Base-by-base conservation (phyloP, 2,797 vertebrate genomes). In the Malurus leucopterus region DNA sequence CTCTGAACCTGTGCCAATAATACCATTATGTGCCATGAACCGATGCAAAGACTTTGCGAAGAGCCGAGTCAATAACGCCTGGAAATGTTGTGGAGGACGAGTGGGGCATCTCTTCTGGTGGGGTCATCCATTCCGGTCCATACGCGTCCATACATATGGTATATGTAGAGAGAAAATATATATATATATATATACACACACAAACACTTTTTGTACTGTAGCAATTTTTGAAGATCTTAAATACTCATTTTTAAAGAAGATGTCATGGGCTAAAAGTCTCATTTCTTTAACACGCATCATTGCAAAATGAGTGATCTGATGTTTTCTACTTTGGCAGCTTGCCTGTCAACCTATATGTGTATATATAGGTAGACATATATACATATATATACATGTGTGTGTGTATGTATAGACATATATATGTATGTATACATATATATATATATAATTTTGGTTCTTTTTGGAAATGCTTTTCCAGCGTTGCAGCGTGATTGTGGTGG, bases 1-100 rank as follows among this genome's bases (percentile, higher is more conserved):
- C 98, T 98, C 97, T 96, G 99, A 99, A 99, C 98, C 98, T 98
- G 98, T 99, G 99, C 99, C 99, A 99, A 99, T 98, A 98, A 99
- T 98, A 98, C 99, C 99, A 98, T 97, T 98, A 99, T 99, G 99
- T 99, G 99, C 99, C 99, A 99, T 98, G 98, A 97, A 98, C 97
- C 93, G 98, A 97, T 96, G 96, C 92, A 94, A 95, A 96, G 97
- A 90, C 96, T 93, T 90, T 78, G 88, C 41, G 30, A 86, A 90
- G 67, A 94, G 95, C 92, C 75, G 58, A 89, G 95, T 64, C 44
- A 84, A 50, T 73, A 92, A 83, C 30, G 15, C 43, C 71, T 81
- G 53, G 94, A 88, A 80, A 70, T 49, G 51, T 69, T 50, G 77
- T 75, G 69, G 94, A 93, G 89, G 78, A 86, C 58, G 89, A 96